phyloP scores from a whole-genome alignment of 2,888 invertebrate genomes.

The Alloplasta piceator region DNA sequence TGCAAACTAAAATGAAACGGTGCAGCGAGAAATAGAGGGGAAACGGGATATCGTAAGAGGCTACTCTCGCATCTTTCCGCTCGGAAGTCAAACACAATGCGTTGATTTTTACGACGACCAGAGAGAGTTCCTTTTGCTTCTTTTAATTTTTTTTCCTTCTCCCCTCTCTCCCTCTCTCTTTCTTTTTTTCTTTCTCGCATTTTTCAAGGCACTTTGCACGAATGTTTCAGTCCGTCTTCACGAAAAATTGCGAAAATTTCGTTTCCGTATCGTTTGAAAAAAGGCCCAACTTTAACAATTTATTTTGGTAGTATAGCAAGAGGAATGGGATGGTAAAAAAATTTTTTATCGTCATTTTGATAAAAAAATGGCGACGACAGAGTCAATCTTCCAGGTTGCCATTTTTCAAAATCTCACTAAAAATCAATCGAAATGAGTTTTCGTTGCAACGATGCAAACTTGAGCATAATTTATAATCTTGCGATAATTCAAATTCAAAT shows the following conservation, averaged over 20 bases:
- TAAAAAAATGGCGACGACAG: too few relatives aligned
- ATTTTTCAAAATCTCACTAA: too few relatives aligned
- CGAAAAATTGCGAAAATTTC: too few relatives aligned
- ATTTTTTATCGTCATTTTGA: too few relatives aligned
- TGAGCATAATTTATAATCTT: too few relatives aligned
- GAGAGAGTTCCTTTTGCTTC: slow-evolving; percentile 66
- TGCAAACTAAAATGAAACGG: slow-evolving; percentile 22
- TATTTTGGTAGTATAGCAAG: too few relatives aligned
- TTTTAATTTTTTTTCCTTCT: slow-evolving; percentile 46
- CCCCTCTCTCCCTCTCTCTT: slow-evolving; percentile 20
- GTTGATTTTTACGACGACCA: slow-evolving; percentile 69
- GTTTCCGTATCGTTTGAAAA: too few relatives aligned
- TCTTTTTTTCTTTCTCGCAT: slow-evolving; percentile 25
- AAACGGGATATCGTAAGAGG: slow-evolving; percentile 65
- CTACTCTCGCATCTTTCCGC: slow-evolving; percentile 70
- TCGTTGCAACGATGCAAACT: background rate
- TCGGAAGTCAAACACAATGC: slow-evolving; percentile 74
- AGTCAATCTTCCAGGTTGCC: too few relatives aligned
- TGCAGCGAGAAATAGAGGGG: slow-evolving; percentile 25
- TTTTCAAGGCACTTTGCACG: background rate
- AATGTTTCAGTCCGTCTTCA: background rate
- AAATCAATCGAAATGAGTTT: too few relatives aligned
- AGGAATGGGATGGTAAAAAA: too few relatives aligned
- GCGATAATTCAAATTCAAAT: too few relatives aligned
- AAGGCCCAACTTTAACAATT: too few relatives aligned